phyloP scores from a whole-genome alignment of 2,113 vertebrate species.

The Camelus bactrianus region DNA sequence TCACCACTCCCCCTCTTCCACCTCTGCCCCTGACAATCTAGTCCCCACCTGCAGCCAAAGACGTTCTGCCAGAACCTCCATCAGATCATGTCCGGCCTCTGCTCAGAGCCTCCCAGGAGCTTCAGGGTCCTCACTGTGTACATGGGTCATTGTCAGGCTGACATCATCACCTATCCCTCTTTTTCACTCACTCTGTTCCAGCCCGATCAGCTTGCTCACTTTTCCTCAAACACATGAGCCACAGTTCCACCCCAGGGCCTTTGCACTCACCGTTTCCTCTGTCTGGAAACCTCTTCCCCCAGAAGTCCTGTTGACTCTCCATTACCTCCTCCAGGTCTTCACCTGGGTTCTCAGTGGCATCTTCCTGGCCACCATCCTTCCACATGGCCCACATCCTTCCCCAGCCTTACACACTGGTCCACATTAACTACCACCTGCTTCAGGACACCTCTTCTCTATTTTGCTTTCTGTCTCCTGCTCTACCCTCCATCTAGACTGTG shows the following conservation, averaged over 20 bases:
- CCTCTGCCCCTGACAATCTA: not conserved
- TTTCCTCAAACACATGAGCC: not conserved
- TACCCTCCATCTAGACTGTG: not conserved
- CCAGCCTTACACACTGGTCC: not conserved
- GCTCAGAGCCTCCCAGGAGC: not conserved
- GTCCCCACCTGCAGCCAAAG: not conserved
- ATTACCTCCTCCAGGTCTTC: not conserved
- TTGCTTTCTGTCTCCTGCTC: not conserved
- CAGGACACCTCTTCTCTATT: fast-evolving
- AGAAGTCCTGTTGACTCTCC: not conserved
- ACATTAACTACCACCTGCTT: not conserved
- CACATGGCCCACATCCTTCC: not conserved
- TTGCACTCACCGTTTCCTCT: not conserved
- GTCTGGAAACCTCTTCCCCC: not conserved
- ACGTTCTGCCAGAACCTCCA: not conserved
- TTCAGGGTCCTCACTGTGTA: fast-evolving
- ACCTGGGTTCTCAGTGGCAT: not conserved
- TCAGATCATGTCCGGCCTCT: not conserved
- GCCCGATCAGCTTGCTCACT: not conserved
- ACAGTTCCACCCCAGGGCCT: not conserved
- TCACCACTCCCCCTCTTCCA: fast-evolving
- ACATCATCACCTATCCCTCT: not conserved
- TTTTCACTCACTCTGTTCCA: not conserved
- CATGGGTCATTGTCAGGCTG: not conserved
- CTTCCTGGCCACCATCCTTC: not conserved